Conservation (phyloP, 2,888 invertebrate genomes). For the Actias luna region DNA sequence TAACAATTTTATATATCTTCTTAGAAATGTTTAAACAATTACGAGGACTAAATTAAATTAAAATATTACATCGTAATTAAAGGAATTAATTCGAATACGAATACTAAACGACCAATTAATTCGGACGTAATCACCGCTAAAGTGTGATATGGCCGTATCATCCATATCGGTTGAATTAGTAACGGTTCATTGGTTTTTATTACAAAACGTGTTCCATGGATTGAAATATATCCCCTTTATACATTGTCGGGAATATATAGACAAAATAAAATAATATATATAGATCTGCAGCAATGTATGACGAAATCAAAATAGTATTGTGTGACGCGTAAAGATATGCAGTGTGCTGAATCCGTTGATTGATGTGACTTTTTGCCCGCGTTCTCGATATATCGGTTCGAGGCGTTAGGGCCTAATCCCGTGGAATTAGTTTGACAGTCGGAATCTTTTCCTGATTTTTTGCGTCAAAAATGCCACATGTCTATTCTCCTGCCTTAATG, state of each 20-base stretch:
- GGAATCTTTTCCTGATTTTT: conserved; percentile 74
- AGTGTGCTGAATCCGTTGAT: conserved; percentile 42
- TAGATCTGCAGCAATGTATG: conserved; percentile 5
- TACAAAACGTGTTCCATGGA: conserved; percentile 39
- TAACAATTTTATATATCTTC: conserved; percentile 2
- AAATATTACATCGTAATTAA: conserved; percentile 25
- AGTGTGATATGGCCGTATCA: conserved; percentile 47
- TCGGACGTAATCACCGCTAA: conserved; percentile 46
- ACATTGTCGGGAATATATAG: conserved; percentile 27
- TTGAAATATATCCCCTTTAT: conserved; percentile 19
- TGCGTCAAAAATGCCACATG: conserved; percentile 67
- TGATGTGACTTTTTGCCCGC: conserved; percentile 74
- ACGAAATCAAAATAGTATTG: conserved; percentile 9
- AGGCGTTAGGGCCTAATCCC: conserved; percentile 53
- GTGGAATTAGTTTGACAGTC: conserved; percentile 74
- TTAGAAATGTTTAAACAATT: conserved; percentile 20
- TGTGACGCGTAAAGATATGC: neutral
- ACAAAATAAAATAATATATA: neutral
- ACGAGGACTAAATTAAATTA: conserved; percentile 14
- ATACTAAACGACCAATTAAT: conserved; percentile 45
- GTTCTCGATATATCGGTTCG: conserved; percentile 46
- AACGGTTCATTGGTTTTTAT: conserved; percentile 39
- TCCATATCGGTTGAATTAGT: conserved; percentile 52
- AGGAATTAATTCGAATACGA: conserved; percentile 48
- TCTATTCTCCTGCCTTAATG: conserved; percentile 67